Evolutionary conservation across 2,113 vertebrate genomes (phyloP).

Genomic region (Serilophus lunatus): DNA sequence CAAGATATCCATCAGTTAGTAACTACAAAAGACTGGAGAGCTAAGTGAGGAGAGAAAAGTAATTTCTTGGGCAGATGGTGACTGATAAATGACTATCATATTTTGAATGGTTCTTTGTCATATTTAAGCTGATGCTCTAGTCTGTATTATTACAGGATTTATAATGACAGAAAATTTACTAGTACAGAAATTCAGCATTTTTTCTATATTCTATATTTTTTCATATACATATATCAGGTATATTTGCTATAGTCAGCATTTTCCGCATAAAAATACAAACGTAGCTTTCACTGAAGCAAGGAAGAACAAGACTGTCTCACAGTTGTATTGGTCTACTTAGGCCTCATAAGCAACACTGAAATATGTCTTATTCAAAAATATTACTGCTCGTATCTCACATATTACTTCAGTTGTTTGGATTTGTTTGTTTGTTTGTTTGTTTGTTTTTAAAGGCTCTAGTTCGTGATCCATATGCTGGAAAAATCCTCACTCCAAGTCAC

Average conservation of each 20-base stretch:
- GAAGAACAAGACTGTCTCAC: neutral
- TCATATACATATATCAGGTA: neutral
- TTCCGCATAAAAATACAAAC: neutral
- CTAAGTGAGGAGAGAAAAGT: conserved; percentile 5
- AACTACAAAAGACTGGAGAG: neutral
- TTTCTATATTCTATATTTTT: neutral
- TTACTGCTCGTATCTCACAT: neutral
- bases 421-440: no score
- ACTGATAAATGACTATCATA: neutral
- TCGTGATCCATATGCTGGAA: neutral
- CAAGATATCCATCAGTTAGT: neutral
- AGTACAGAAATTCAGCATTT: neutral
- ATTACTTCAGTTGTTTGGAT: neutral
- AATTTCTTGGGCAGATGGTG: neutral
- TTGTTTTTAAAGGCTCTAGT: neutral
- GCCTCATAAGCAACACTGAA: neutral
- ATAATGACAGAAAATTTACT: neutral
- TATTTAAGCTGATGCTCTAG: neutral
- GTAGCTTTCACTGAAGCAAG: neutral
- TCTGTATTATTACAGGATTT: neutral
- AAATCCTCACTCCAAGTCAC: neutral
- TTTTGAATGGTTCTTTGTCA: neutral
- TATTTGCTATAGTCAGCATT: no score
- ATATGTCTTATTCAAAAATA: neutral
- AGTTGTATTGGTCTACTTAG: neutral